Evolutionary conservation across 2,113 vertebrate species (phyloP).

Genomic region (Cebus imitator): DNA sequence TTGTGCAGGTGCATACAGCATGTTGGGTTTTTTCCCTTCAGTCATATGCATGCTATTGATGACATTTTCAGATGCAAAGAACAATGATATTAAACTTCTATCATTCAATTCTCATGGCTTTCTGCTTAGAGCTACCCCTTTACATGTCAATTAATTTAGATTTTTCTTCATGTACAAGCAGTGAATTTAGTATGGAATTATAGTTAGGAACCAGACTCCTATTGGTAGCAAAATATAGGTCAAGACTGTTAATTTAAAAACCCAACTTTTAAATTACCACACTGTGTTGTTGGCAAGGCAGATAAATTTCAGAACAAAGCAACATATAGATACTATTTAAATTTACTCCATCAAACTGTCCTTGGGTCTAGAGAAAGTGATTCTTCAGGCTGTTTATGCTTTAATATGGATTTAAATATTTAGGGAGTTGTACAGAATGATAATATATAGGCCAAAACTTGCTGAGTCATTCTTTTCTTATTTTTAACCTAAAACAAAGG

Average conservation of each 20-base stretch:
- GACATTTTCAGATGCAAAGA: background rate
- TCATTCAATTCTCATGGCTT: background rate
- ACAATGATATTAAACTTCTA: background rate
- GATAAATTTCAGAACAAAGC: background rate
- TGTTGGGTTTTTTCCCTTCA: background rate
- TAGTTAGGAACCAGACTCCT: background rate
- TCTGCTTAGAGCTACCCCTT: background rate
- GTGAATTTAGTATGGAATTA: background rate
- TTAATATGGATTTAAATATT: background rate
- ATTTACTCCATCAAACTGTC: background rate
- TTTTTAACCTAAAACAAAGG: slow-evolving; percentile 4
- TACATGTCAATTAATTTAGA: background rate
- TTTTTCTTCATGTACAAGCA: slow-evolving; percentile 13
- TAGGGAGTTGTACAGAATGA: background rate
- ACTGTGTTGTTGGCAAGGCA: background rate
- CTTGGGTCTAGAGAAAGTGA: background rate
- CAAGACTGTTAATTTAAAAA: background rate
- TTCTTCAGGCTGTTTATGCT: background rate
- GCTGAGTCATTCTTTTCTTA: background rate
- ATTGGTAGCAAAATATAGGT: background rate
- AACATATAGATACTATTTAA: background rate
- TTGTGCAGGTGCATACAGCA: background rate
- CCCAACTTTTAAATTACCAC: background rate
- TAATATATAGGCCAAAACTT: background rate
- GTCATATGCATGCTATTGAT: background rate